A percentile compares a stretch with the other conserved stretches of the same genome.
phyloP scores from a whole-genome alignment of 2,797 vertebrate genomes.

The Oreochromis grahami region DNA sequence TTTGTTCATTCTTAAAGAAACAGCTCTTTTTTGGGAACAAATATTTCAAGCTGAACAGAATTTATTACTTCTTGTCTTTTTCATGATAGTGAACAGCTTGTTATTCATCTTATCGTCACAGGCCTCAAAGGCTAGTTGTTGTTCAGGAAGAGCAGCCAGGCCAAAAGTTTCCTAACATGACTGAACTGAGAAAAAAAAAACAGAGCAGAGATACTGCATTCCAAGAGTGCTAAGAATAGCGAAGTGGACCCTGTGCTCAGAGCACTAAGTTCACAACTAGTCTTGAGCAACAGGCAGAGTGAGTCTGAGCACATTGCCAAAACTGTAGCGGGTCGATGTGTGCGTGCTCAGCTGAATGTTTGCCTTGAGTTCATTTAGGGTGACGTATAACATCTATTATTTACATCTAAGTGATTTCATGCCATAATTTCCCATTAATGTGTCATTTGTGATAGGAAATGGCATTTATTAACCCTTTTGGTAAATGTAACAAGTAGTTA shows the following conservation, averaged over 20 bases:
- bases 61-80: neutral
- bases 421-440: neutral
- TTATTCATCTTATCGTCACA: constrained; percentile 31
- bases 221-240: constrained; percentile 78
- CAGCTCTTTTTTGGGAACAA: neutral
- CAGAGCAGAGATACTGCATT: constrained; percentile 71
- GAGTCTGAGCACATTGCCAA: constrained; percentile 30
- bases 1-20: neutral
- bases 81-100: neutral
- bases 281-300: constrained; percentile 50
- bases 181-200: constrained; percentile 58
- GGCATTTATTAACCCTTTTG: neutral
- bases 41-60: neutral
- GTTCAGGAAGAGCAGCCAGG: constrained; percentile 30
- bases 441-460: neutral
- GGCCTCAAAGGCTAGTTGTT: constrained; percentile 33
- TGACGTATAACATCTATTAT: neutral
- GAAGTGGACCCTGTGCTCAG: constrained; percentile 64
- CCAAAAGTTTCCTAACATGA: constrained; percentile 63
- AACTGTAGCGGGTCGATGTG: constrained; percentile 18
- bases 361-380: neutral
- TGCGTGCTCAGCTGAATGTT: neutral
- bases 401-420: neutral
- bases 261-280: constrained; percentile 61
- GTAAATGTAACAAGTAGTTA: neutral